Base-by-base conservation (phyloP, 1,140 invertebrate genomes). In the Leptoteleia sp. region DNA sequence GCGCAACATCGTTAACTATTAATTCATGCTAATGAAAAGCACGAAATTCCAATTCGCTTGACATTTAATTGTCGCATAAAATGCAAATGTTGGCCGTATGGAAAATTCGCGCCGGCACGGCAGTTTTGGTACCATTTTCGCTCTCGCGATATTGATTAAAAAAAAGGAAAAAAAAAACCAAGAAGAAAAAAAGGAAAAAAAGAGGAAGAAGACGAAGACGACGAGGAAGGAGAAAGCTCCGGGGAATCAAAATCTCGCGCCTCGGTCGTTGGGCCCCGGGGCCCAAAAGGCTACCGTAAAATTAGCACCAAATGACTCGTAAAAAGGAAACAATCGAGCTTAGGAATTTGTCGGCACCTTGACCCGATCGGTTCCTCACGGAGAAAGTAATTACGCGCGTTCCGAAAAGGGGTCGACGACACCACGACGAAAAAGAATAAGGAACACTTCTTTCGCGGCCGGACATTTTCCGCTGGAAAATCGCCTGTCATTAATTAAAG, bases 361-460 rank as follows among this genome's bases (percentile, higher is more conserved):
- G 75, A 77, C 75, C 75, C 65, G 16, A 16, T 37, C 38, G 40
- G 19, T n/a, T n/a, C n/a, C n/a, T n/a, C n/a, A n/a, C 27, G 37
- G 65, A 64, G 75, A 77, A 77, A 77, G 65, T 71, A 70, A 77
- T 77, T 77, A 71, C 55, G 27, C 13, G 57, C 35, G 57, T 50
- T 65, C 52, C 59, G 61, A 67, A 75, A 65, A 65, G 42, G 29
- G 62, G 37, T 54, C 9, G 11, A 43, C 35, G 61, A 68, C 64
- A 48, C 27, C 64, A 48, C 27, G n/a, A 15, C 31, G 13, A 38
- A 54, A 67, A 67, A 50, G 13, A n/a, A n/a, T n/a, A 27, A 8
- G 45, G 11, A 11, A 37, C 25, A 35, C 47, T 61, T 42, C 40
- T 19, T 31, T 12, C 4, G 8, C 27, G 19, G 5, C 4, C 9